Evolutionary conservation across 2,797 vertebrate genomes (phyloP).

Genomic region (Setipinna tenuifilis): DNA sequence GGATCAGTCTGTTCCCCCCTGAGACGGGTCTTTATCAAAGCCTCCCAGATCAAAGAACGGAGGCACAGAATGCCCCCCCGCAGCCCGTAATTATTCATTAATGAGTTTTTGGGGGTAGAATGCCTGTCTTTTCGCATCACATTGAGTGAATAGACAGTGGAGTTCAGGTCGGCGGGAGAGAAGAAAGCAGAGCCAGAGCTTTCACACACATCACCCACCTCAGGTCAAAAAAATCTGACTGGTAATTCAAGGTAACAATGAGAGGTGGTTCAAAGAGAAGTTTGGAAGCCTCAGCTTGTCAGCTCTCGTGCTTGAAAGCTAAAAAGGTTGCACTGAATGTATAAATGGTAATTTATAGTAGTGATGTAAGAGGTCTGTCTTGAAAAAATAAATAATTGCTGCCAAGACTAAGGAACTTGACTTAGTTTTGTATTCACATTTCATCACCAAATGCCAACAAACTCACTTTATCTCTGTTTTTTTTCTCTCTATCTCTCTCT

Average conservation of each 20-base stretch:
- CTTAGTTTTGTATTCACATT: neutral
- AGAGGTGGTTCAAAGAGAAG: slow-evolving; percentile 1
- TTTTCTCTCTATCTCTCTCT: neutral
- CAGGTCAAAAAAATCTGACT: neutral
- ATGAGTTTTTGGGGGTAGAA: slow-evolving; percentile 42
- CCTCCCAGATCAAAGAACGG: slow-evolving; percentile 55
- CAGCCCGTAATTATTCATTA: slow-evolving; percentile 22
- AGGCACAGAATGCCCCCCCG: slow-evolving; percentile 43
- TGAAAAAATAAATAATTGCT: neutral
- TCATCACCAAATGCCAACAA: neutral
- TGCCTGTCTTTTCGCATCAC: slow-evolving; percentile 50
- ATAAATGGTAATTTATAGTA: neutral
- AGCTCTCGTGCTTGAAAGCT: neutral
- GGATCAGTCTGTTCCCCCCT: neutral
- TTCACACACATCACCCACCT: neutral
- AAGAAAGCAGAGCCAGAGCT: neutral
- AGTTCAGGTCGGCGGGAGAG: slow-evolving; percentile 9
- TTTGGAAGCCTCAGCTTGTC: neutral
- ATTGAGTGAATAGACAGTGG: slow-evolving; percentile 43
- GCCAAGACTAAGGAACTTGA: neutral
- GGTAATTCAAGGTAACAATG: neutral
- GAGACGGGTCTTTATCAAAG: slow-evolving; percentile 47
- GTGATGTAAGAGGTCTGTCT: neutral
- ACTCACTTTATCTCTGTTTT: neutral
- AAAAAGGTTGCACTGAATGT: neutral